A percentile compares a stretch with the other conserved stretches of the same genome.
Evolutionary conservation across 2,888 invertebrate genomes (phyloP).

Genomic region (Drosophila meridiana): DNA sequence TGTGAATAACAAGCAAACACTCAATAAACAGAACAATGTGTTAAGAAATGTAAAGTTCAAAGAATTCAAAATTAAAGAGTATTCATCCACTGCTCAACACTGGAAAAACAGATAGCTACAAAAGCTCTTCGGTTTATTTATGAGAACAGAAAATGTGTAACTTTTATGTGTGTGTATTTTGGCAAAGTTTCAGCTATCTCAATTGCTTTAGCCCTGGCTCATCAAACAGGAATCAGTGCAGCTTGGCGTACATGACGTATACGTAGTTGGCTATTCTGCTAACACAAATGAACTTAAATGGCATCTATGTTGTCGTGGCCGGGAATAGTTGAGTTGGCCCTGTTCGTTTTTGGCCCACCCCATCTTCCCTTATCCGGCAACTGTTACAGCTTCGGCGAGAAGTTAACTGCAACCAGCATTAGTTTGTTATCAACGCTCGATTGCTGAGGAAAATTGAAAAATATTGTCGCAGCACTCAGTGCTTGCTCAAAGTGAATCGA

Average conservation of each 20-base stretch:
- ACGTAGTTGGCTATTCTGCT: conserved; percentile 30
- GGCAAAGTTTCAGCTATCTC: conserved; percentile 11
- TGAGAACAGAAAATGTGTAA: conserved; percentile 9
- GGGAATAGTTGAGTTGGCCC: conserved; percentile 19
- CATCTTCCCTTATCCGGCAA: no score
- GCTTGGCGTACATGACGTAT: conserved; percentile 36
- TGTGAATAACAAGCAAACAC: not conserved
- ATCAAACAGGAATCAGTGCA: conserved; percentile 24
- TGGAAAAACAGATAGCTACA: not conserved
- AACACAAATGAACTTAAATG: conserved; percentile 46
- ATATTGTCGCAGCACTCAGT: conserved; percentile 65
- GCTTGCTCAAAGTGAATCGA: conserved; percentile 43
- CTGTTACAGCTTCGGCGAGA: conserved; percentile 19
- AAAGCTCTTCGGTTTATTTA: conserved; percentile 6
- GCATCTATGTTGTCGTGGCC: conserved; percentile 23
- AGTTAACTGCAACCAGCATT: conserved; percentile 63
- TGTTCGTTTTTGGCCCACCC: not conserved
- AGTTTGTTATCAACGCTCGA: conserved; percentile 79
- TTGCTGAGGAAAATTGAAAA: conserved; percentile 79
- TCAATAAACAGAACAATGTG: not conserved
- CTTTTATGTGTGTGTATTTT: not conserved
- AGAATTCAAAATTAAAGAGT: not conserved
- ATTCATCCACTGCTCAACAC: not conserved
- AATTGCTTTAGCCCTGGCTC: conserved; percentile 5
- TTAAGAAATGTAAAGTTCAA: not conserved